These are phyloP conservation scores for Bufo gargarizans DNA, from an alignment of 2,113 vertebrate species.

Conservation along the genomic window DNA sequence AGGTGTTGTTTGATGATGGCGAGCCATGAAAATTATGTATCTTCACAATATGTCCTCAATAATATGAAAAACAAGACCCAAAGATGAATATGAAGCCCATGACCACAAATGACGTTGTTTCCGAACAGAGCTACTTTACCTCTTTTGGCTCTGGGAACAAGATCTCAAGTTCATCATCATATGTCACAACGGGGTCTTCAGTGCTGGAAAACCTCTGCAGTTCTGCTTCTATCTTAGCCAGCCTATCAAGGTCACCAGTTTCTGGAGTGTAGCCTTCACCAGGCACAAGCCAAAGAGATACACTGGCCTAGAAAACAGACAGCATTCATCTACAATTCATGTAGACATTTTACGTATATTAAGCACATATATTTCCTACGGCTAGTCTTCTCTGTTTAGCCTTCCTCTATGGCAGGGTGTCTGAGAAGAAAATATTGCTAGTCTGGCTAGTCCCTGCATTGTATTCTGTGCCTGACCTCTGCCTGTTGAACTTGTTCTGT, in stretches of 20 bases:
- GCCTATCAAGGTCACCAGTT: slow-evolving; percentile 72
- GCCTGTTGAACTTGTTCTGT: too few relatives aligned
- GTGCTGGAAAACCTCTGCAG: slow-evolving; percentile 74
- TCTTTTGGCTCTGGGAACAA: slow-evolving; percentile 62
- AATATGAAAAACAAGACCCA: too few relatives aligned
- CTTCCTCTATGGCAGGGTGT: too few relatives aligned
- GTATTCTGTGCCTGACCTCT: too few relatives aligned
- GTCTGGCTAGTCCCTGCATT: too few relatives aligned
- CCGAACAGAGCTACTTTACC: slow-evolving; percentile 58
- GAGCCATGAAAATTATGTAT: too few relatives aligned
- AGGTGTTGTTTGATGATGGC: too few relatives aligned
- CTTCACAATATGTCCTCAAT: too few relatives aligned
- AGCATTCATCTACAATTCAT: not conserved
- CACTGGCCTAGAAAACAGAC: slow-evolving; percentile 66
- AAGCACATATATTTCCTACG: too few relatives aligned
- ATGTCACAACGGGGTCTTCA: slow-evolving; percentile 61
- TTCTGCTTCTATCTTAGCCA: slow-evolving; percentile 81
- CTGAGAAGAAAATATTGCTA: too few relatives aligned
- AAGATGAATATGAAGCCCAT: not conserved
- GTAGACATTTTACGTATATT: too few relatives aligned
- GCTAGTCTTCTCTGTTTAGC: too few relatives aligned
- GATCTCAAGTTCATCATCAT: slow-evolving; percentile 62
- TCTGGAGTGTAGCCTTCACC: slow-evolving; percentile 82
- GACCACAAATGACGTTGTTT: not conserved
- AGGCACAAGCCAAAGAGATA: slow-evolving; percentile 66